Evolutionary conservation across 2,888 invertebrate species (phyloP).

Genomic region (Mesorhabditis sp.): DNA sequence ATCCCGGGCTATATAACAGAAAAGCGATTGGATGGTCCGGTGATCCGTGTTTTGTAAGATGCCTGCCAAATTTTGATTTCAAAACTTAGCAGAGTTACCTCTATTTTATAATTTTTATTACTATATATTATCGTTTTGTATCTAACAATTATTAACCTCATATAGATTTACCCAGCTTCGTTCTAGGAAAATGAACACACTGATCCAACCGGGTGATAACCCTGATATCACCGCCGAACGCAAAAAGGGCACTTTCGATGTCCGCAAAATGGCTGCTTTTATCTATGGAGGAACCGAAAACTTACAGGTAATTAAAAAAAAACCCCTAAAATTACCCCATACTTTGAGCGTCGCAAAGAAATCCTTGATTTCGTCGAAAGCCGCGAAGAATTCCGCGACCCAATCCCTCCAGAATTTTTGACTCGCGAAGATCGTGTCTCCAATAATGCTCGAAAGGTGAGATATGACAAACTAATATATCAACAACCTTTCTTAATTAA

Average conservation of each 20-base stretch:
- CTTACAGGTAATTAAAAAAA: conserved; percentile 20
- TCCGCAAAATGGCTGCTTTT: conserved; percentile 39
- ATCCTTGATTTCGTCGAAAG: conserved; percentile 53
- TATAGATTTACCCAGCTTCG: too few relatives aligned
- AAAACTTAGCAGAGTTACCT: background rate
- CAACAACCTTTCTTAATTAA: background rate
- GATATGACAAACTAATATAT: conserved; percentile 8
- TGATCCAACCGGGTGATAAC: conserved; percentile 48
- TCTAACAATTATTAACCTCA: background rate
- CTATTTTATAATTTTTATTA: background rate
- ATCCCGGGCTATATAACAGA: background rate
- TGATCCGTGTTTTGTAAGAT: background rate
- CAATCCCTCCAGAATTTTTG: conserved; percentile 54
- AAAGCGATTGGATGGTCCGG: background rate
- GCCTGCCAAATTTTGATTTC: background rate
- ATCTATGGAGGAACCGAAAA: conserved; percentile 44
- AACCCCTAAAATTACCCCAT: background rate
- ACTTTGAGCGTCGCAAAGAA: conserved; percentile 41
- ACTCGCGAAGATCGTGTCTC: conserved; percentile 58
- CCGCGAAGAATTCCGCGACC: conserved; percentile 54
- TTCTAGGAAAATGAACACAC: conserved; percentile 8
- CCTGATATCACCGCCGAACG: conserved; percentile 45
- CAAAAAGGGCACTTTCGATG: conserved; percentile 27
- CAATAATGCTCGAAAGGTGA: conserved; percentile 54
- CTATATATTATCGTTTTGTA: background rate